Conservation (phyloP, 2,797 vertebrate species). For the Rhincodon typus region DNA sequence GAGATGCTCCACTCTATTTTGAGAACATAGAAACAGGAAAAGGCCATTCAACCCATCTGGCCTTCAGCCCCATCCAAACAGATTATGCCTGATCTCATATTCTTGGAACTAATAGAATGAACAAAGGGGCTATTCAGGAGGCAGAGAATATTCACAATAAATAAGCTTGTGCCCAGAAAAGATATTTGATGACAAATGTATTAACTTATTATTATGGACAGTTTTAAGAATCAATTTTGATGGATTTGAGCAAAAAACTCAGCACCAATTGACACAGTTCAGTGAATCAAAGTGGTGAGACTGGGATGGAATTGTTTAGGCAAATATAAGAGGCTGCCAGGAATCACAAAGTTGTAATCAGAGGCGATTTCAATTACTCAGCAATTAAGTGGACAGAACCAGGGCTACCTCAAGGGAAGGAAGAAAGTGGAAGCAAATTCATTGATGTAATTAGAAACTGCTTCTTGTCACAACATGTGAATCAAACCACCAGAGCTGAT, state of each 20-base stretch:
- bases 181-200: background rate
- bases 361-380: constrained; percentile 33
- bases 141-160: background rate
- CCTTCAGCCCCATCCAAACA: no score
- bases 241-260: background rate
- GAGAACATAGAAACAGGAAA: no score
- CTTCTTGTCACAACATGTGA: constrained; percentile 37
- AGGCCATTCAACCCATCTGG: no score
- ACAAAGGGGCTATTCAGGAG: background rate
- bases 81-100: no score
- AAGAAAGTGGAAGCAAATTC: constrained; percentile 31
- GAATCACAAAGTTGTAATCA: constrained; percentile 30
- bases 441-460: constrained; percentile 35
- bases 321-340: constrained; percentile 18
- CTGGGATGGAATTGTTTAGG: background rate
- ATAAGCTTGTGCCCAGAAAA: background rate
- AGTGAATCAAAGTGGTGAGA: constrained; percentile 15
- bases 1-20: no score
- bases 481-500: constrained; percentile 20
- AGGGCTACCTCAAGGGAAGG: constrained; percentile 23
- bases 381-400: constrained; percentile 34
- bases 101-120: background rate
- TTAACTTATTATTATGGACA: background rate
- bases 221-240: background rate
- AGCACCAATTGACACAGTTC: background rate